Conservation (phyloP, 2,797 vertebrate species). For the Alosa sapidissima region DNA sequence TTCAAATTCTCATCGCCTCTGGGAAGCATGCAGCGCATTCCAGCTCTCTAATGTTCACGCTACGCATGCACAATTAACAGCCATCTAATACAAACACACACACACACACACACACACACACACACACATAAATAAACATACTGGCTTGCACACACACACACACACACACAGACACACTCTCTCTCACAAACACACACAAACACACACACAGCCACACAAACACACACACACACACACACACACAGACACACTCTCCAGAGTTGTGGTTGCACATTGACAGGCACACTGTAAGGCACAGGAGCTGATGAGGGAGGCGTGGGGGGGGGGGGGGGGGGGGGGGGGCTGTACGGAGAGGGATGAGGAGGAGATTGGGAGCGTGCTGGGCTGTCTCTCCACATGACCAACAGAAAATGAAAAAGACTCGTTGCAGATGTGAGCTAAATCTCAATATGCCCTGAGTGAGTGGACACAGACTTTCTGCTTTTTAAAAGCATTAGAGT, state of each 20-base stretch:
- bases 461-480: not conserved
- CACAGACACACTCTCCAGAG: not conserved
- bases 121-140: not conserved
- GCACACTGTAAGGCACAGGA: not conserved
- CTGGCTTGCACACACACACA: not conserved
- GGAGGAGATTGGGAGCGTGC: constrained; percentile 38
- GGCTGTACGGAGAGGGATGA: constrained; percentile 34
- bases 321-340: not conserved
- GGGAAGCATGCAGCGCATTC: constrained; percentile 30
- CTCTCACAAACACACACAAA: not conserved
- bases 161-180: not conserved
- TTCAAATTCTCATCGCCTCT: not conserved
- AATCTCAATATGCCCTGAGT: not conserved
- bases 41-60: constrained; percentile 10
- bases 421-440: constrained; percentile 14
- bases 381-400: constrained; percentile 36
- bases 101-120: not conserved
- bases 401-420: not conserved
- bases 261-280: not conserved
- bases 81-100: not conserved
- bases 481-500: not conserved
- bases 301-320: not conserved
- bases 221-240: not conserved
- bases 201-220: not conserved
- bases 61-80: not conserved